These are phyloP conservation scores for Xerus rutilus DNA, from an alignment of 2,797 vertebrate species.

Conservation along the genomic window DNA sequence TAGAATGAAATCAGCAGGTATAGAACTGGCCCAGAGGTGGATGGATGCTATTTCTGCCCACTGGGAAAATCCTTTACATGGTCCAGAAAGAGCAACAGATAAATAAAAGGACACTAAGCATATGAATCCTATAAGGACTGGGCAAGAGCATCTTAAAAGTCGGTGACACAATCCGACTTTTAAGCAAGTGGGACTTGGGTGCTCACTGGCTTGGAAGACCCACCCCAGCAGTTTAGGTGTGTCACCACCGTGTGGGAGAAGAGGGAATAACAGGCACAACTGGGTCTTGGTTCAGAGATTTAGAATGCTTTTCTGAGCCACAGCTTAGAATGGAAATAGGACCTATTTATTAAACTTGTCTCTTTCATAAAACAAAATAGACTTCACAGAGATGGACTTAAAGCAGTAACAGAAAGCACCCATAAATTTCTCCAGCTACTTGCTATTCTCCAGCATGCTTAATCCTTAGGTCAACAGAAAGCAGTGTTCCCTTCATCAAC, in stretches of 20 bases:
- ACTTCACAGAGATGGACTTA: background rate
- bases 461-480: background rate
- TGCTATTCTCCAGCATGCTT: background rate
- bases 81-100: background rate
- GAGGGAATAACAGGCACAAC: background rate
- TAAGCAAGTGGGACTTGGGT: background rate
- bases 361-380: slow-evolving; percentile 68
- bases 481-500: background rate
- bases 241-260: slow-evolving; percentile 22
- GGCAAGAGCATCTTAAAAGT: background rate
- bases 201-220: background rate
- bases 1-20: background rate
- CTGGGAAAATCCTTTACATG: background rate
- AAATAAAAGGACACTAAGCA: background rate
- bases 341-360: slow-evolving; percentile 74
- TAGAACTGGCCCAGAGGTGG: background rate
- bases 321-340: slow-evolving; percentile 38
- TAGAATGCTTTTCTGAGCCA: background rate
- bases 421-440: background rate
- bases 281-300: background rate
- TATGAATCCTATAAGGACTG: background rate
- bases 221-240: background rate
- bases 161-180: background rate
- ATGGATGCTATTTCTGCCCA: background rate
- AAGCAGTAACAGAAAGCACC: background rate